phyloP scores from a whole-genome alignment of 1,140 invertebrate genomes.

The Drosophila sturtevanti region DNA sequence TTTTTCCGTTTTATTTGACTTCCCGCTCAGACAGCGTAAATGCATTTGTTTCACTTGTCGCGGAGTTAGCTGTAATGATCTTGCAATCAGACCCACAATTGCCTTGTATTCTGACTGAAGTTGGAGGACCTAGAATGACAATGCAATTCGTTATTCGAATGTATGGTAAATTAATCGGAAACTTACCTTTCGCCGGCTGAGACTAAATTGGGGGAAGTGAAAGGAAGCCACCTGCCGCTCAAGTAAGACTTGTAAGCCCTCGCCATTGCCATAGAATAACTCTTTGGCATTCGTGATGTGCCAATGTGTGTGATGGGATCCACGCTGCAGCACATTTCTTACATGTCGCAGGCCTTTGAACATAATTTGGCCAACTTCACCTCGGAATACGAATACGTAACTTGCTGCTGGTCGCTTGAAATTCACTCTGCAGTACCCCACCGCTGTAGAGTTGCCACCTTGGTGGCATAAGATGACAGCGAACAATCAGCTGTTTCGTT shows the following conservation, averaged over 20 bases:
- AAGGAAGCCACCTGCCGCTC: neutral
- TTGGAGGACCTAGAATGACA: slow-evolving; percentile 47
- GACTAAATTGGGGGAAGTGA: slow-evolving; percentile 25
- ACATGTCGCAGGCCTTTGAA: slow-evolving; percentile 69
- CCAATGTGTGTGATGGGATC: slow-evolving; percentile 38
- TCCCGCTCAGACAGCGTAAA: slow-evolving; percentile 50
- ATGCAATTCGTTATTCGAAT: no score
- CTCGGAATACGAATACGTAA: slow-evolving; percentile 59
- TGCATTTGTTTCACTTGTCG: slow-evolving; percentile 57
- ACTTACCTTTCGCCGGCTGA: slow-evolving; percentile 67
- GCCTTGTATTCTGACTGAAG: slow-evolving; percentile 83
- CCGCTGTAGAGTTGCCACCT: slow-evolving; percentile 55
- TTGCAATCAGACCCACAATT: slow-evolving; percentile 76
- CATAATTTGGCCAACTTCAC: slow-evolving; percentile 52
- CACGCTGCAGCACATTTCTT: slow-evolving; percentile 66
- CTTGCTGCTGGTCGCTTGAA: slow-evolving; percentile 54
- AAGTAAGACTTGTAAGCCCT: neutral
- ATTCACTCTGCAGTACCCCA: slow-evolving; percentile 33
- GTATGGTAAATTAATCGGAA: neutral
- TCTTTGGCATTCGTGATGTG: slow-evolving; percentile 22
- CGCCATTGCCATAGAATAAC: neutral
- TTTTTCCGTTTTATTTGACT: slow-evolving; percentile 8
- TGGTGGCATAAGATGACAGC: slow-evolving; percentile 37
- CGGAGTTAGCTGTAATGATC: slow-evolving; percentile 64
- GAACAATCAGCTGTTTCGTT: slow-evolving; percentile 47